Base-by-base conservation (phyloP, 2,888 invertebrate genomes). In the Pseudanteris insignis region DNA sequence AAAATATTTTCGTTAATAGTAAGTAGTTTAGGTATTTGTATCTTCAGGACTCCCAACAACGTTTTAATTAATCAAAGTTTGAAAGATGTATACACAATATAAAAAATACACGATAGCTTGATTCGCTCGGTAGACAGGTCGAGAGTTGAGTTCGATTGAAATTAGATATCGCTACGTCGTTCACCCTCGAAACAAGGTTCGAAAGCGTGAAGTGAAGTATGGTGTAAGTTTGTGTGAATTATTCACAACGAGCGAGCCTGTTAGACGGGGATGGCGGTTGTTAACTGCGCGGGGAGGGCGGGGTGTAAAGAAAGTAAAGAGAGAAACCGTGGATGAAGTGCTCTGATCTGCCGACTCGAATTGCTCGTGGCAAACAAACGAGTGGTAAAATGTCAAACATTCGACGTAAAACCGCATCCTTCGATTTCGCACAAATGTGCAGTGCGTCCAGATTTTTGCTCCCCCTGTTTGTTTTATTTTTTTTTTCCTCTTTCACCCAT, bases 161-260 rank as follows among this genome's bases (percentile, higher is more conserved):
- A n/a, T n/a, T n/a, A n/a, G n/a, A n/a, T n/a, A n/a, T n/a, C n/a
- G n/a, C n/a, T n/a, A 43, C 33, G 43, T 33, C 43, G 33, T 43
- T 43, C 14, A 3, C 12, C 18, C 7, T 15, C 25, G 43, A 33
- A 33, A 24, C 32, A 25, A 7, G 13, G 25, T 33, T 43, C 9
- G 15, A 15, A 28, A 14, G 26, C 44, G 25, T 14, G 25, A 26
- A 18, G 33, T 33, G 32, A 33, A 44, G 44, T 28, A 34, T 21
- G 21, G 41, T 29, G 36, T 41, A 29, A 47, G 47, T 47, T 47
- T 12, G 24, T 9, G 12, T 44, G 29, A 46, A 46, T 59, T 40
- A 40, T 50, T 48, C 47, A 48, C 41, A 40, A 51, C 62, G 37
- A 32, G 41, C 55, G 55, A 66, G 48, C 61, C 58, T 51, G 64